Conservation (phyloP, 2,797 vertebrate species). For the Spinibarbus caldwelli region DNA sequence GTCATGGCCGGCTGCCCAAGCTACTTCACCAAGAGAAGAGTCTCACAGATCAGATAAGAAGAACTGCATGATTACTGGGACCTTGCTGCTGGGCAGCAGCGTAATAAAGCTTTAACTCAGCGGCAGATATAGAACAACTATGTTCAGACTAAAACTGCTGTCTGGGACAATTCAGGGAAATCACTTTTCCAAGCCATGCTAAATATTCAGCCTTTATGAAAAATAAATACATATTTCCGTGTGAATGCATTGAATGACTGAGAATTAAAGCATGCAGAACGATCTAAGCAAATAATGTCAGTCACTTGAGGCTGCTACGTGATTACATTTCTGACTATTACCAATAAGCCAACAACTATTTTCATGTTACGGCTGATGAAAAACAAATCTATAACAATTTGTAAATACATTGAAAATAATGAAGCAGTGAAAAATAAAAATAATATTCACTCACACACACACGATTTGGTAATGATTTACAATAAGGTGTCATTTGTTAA, state of each 20-base stretch:
- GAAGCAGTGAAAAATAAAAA: too few relatives aligned
- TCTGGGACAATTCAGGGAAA: background rate
- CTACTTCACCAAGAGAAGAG: background rate
- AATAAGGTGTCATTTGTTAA: too few relatives aligned
- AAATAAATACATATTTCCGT: background rate
- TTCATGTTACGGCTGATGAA: background rate
- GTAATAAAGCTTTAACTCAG: background rate
- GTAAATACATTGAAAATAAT: too few relatives aligned
- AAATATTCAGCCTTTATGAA: background rate
- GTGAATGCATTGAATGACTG: background rate
- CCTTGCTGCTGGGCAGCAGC: too few relatives aligned
- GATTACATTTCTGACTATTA: background rate
- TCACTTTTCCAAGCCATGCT: background rate
- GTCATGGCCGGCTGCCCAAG: background rate
- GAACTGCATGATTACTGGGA: too few relatives aligned
- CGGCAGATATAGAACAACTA: background rate
- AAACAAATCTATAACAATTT: background rate
- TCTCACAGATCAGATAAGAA: background rate
- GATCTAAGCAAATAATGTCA: background rate
- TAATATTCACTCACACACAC: too few relatives aligned
- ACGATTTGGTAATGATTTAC: too few relatives aligned
- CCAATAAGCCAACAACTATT: background rate
- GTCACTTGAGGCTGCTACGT: background rate
- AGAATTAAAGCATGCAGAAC: background rate
- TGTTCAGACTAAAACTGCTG: background rate